Evolutionary conservation across 2,797 vertebrate genomes (phyloP).

Genomic region (Gymnoscopelus microlampas): DNA sequence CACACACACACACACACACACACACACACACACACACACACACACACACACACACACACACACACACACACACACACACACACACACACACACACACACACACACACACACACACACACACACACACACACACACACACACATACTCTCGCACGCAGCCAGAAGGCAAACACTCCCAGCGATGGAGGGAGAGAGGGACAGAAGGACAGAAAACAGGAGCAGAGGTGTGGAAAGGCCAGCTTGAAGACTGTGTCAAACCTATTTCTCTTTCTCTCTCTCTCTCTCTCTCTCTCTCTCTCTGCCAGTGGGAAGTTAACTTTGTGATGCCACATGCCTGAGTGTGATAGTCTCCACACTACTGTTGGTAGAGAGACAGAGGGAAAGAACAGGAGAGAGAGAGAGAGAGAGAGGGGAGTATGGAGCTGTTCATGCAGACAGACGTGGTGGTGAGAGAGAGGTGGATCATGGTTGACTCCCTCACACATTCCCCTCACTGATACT

Average conservation of each 20-base stretch:
- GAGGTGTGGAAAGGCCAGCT: conserved; percentile 23
- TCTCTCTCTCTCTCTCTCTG: conserved; percentile 30
- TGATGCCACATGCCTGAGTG: conserved; percentile 45
- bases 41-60: too few species aligned
- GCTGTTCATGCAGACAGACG: neutral
- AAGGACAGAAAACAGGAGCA: neutral
- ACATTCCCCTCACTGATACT: neutral
- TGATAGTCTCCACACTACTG: conserved; percentile 11
- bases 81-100: too few species aligned
- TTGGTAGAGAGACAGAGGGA: conserved; percentile 1
- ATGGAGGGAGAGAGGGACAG: neutral
- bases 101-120: too few species aligned
- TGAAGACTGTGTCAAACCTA: conserved; percentile 26
- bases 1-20: too few species aligned
- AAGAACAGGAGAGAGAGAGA: neutral
- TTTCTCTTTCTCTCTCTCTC: too few species aligned
- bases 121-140: too few species aligned
- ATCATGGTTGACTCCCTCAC: neutral
- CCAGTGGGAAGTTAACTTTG: conserved; percentile 48
- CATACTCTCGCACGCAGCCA: too few species aligned
- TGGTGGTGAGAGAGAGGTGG: too few species aligned
- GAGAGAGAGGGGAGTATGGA: neutral
- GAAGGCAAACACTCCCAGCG: neutral
- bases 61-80: too few species aligned
- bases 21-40: too few species aligned